Evolutionary conservation across 2,797 vertebrate genomes (phyloP), one percentile per base, ranked within the genome.

Genomic region (Pseudochirops corinnae): DNA sequence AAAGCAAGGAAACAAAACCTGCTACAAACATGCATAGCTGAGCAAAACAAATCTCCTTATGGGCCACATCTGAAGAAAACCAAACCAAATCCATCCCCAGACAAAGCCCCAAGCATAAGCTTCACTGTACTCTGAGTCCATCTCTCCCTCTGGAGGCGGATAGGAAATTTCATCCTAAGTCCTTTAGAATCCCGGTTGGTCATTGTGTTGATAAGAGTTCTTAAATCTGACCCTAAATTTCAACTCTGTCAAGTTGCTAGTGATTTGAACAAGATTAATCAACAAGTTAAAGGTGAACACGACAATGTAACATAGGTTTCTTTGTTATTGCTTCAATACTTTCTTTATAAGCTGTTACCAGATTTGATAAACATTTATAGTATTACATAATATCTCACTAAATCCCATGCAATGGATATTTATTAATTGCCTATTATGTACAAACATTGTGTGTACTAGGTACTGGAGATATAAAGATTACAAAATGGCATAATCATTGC

Each of bases 21-120:
- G 18, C 46, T 33, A 33, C 60, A 62, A 33, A 33, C 18, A 39
- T 16, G 5, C 5, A 62, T 0, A 33, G 60, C 13, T 2, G 18
- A 33, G 16, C 62, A 67, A 67, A 67, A n/a, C 21, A 46, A 87
- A 87, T 14, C 21, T 4, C 67, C 67, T 26, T 11, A 67, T 87
- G 46, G 74, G 39, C 90, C 50, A 92, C 90, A 82, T 93, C 94
- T 50, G 93, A 95, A 93, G 60, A 94, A 97, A 98, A 93, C 46
- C 11, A 28, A 39, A 24, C 7, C 5, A 90, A 97, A 82, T 4
- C 11, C 31, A n/a, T 33, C 29, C 10, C 91, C 29, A 0, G 24
- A 60, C 62, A 57, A 31, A 39, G 82, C 56, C n/a, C 56, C 55
- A 62, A 55, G 21, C 7, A 46, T 26, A 26, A 87, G 21, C 39